Conservation (phyloP, 1,140 invertebrate species). For the Linepithema humile region DNA sequence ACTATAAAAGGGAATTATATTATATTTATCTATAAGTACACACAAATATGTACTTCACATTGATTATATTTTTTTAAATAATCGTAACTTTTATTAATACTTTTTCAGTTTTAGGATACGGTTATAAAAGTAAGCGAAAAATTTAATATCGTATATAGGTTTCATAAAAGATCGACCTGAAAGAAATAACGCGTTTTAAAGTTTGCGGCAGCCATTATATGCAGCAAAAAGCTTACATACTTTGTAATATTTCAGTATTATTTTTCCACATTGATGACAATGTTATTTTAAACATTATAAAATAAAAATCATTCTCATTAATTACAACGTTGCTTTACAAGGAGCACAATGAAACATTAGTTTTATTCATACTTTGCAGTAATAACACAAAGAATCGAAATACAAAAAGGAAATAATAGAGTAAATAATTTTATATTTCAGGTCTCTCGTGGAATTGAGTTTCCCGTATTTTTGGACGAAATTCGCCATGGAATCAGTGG, state of each 20-base stretch:
- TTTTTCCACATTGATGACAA: slow-evolving; percentile 4
- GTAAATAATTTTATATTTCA: slow-evolving; percentile 24
- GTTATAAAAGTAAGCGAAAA: slow-evolving; percentile 13
- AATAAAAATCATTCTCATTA: neutral
- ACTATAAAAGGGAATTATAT: neutral
- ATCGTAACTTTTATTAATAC: neutral
- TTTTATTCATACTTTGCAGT: neutral
- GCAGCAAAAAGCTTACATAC: slow-evolving; percentile 4
- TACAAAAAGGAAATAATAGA: neutral
- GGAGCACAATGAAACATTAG: neutral
- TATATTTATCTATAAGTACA: neutral
- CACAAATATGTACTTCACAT: neutral
- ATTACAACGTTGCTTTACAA: neutral
- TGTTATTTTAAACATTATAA: slow-evolving; percentile 17
- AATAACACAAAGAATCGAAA: neutral
- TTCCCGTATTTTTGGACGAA: neutral
- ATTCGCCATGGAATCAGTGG: slow-evolving; percentile 14
- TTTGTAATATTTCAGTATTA: slow-evolving; percentile 12
- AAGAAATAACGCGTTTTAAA: slow-evolving; percentile 13
- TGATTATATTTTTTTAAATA: neutral
- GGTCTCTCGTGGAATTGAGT: neutral
- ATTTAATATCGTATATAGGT: slow-evolving; percentile 41
- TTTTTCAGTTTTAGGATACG: neutral
- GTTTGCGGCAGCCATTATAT: neutral
- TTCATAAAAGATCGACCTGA: slow-evolving; percentile 33